Base-by-base conservation (phyloP, 2,113 vertebrate genomes). In the Perognathus longimembris region DNA sequence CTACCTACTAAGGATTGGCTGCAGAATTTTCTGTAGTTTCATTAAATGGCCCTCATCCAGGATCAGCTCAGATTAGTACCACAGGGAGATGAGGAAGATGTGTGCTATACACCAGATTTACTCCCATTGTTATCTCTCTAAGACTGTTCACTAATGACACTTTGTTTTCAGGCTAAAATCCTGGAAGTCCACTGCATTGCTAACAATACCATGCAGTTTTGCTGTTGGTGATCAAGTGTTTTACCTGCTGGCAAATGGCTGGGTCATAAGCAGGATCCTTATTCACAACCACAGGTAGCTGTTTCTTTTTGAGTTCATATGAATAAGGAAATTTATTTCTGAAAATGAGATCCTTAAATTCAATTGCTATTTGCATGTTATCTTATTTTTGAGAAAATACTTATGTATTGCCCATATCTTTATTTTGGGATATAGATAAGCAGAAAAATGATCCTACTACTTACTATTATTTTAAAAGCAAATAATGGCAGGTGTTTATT, bases 211-310 rank as follows among this genome's bases (percentile, higher is more conserved):
- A 77, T 50, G 38, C 34, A 64, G 85, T 45, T 91, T 76, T 93
- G 45, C 63, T 92, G 67, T 84, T 89, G 59, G 70, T 75, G 69
- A 87, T 40, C 79, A 71, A 91, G 69, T 36, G 24, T 15, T 74
- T 92, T 8, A 26, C 70, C 71, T 70, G 73, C 85, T 95, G 93
- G 80, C 57, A 94, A 95, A 93, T 75, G 22, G 54, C n/a, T 92
- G 82, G 45, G 88, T 95, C 50, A 93, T 84, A 86, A 89, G n/a
- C 40, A 91, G 70, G 88, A 86, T 57, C 42, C 38, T 61, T 77
- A 81, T 36, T 78, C 50, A 78, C 42, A 92, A 78, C 45, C 66
- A 59, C 83, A n/a, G 34, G 45, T 36, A 87, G 36, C 71, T 54
- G 89, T 54, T 94, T 90, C 61, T 22, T 77, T 89, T 92, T 86